These are phyloP conservation scores for Cyaniris semiargus DNA, from an alignment of 2,888 invertebrate species.

Conservation along the genomic window DNA sequence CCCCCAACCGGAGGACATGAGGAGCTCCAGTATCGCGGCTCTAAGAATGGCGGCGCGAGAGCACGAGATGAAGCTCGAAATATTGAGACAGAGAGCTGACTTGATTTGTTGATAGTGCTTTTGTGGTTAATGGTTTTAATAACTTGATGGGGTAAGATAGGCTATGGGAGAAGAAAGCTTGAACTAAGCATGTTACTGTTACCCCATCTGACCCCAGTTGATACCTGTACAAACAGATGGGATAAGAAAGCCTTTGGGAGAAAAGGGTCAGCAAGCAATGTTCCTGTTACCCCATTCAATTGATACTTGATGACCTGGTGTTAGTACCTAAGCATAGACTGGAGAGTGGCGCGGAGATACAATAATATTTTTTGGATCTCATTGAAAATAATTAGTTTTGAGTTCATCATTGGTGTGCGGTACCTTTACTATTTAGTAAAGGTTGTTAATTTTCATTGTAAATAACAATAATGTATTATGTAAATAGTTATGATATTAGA, in stretches of 20 bases:
- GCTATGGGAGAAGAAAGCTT: neutral
- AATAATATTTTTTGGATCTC: constrained; percentile 2
- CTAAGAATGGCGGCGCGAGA: constrained; percentile 92
- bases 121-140: neutral
- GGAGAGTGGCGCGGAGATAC: constrained; percentile 17
- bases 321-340: neutral
- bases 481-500: constrained; percentile 16
- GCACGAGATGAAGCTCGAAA: constrained; percentile 90
- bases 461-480: constrained; percentile 7
- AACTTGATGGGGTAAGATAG: neutral
- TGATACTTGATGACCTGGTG: neutral
- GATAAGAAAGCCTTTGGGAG: neutral
- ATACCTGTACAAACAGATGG: neutral
- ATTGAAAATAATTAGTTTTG: constrained; percentile 18
- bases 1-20: constrained; percentile 81
- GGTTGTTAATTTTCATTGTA: constrained; percentile 11
- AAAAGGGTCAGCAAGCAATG: neutral
- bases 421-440: neutral
- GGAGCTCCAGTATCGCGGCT: constrained; percentile 92
- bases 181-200: neutral
- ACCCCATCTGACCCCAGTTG: neutral
- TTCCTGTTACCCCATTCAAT: neutral
- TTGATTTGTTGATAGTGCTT: constrained; percentile 62
- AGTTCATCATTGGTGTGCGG: neutral
- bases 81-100: constrained; percentile 84